Evolutionary conservation across 1,140 invertebrate genomes (phyloP).

Genomic region (Drosophila orena): DNA sequence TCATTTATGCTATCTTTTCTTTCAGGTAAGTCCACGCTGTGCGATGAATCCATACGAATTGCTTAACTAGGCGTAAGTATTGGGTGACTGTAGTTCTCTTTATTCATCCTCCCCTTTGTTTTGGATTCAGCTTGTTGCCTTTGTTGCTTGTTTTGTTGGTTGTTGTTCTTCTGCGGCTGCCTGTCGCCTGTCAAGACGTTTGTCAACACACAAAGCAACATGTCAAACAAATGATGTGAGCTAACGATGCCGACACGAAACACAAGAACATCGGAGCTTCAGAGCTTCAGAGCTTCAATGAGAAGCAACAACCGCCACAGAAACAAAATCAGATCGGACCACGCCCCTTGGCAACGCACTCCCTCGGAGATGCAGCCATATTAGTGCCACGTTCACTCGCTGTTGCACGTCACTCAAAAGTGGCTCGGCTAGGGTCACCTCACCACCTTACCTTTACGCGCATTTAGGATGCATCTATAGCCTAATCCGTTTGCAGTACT

Average conservation of each 20-base stretch:
- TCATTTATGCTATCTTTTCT: slow-evolving; percentile 26
- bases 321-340: slow-evolving; percentile 46
- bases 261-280: slow-evolving; percentile 17
- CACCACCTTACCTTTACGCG: slow-evolving; percentile 5
- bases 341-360: slow-evolving; percentile 22
- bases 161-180: slow-evolving; percentile 45
- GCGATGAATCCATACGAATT: slow-evolving; percentile 61
- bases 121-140: slow-evolving; percentile 8
- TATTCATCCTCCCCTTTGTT: slow-evolving; percentile 22
- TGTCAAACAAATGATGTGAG: slow-evolving; percentile 66
- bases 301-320: slow-evolving; percentile 31
- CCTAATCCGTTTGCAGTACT: not conserved
- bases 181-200: slow-evolving; percentile 73
- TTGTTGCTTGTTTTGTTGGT: slow-evolving; percentile 24
- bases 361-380: slow-evolving; percentile 57
- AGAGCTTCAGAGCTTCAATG: not conserved
- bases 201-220: slow-evolving; percentile 70
- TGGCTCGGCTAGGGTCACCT: slow-evolving; percentile 24
- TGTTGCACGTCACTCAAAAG: slow-evolving; percentile 69
- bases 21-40: slow-evolving; percentile 62
- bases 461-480: not conserved
- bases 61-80: slow-evolving; percentile 63
- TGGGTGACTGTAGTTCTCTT: slow-evolving; percentile 57
- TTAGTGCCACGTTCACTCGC: slow-evolving; percentile 73
- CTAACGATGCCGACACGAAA: slow-evolving; percentile 60